phyloP scores from a whole-genome alignment of 2,888 invertebrate genomes.

The Mesodorylaimus sp. region DNA sequence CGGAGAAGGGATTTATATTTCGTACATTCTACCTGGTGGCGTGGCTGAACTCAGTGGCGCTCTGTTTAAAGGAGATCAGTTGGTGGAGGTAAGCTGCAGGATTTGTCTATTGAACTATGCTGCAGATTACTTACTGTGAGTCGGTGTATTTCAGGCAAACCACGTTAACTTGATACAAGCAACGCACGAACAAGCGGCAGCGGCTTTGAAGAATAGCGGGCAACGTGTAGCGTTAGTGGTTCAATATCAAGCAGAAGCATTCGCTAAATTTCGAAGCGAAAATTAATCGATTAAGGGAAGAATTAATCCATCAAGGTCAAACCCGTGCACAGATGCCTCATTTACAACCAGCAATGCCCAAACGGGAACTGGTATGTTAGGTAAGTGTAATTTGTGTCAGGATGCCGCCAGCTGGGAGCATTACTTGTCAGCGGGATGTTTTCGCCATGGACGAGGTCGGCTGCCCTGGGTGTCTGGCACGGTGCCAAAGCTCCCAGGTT shows the following conservation, averaged over 20 bases:
- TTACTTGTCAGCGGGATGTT: too few species aligned
- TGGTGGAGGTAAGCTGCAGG: constrained; percentile 2
- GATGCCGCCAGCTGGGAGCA: too few species aligned
- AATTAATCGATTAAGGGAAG: constrained; percentile 89
- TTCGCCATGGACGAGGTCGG: too few species aligned
- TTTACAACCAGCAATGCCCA: too few species aligned
- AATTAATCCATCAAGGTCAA: constrained; percentile 39
- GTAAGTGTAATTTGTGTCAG: too few species aligned
- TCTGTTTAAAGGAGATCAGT: constrained; percentile 17
- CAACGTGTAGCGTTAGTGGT: constrained; percentile 79
- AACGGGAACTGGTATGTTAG: too few species aligned
- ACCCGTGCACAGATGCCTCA: too few species aligned
- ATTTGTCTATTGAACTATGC: too few species aligned
- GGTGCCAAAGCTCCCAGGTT: too few species aligned
- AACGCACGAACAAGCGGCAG: constrained; percentile 92
- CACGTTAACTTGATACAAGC: constrained; percentile 71
- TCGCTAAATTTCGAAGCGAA: constrained; percentile 97
- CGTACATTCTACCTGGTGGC: constrained; percentile 91
- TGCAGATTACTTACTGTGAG: too few species aligned
- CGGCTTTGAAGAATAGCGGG: constrained; percentile 53
- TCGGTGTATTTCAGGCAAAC: constrained; percentile 48
- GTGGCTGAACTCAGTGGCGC: constrained; percentile 74
- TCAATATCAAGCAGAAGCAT: constrained; percentile 80
- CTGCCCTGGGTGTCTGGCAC: too few species aligned
- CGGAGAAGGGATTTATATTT: constrained; percentile 94